Conservation (phyloP, 2,888 invertebrate genomes). For the Elmis aenea region DNA sequence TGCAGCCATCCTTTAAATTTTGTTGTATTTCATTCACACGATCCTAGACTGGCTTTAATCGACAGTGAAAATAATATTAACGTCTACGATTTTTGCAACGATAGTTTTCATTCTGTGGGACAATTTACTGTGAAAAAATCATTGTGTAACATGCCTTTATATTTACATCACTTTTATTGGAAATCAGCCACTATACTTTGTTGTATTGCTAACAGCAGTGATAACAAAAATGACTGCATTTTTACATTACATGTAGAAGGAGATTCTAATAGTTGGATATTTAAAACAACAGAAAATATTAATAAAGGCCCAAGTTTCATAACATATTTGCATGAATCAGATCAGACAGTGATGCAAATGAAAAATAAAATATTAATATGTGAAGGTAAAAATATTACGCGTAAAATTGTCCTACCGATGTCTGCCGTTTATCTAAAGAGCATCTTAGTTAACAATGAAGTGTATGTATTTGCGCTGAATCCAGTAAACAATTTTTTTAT, state of each 20-base stretch:
- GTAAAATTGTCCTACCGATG: background rate
- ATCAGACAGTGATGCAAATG: no score
- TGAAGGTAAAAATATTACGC: no score
- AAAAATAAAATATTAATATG: no score
- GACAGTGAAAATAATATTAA: constrained; percentile 23
- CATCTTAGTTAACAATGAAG: constrained; percentile 3
- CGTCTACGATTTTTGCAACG: no score
- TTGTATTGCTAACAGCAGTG: constrained; percentile 3
- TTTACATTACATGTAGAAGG: no score
- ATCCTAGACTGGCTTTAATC: constrained; percentile 18
- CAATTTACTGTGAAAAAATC: no score
- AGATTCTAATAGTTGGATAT: background rate
- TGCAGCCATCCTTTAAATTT: constrained; percentile 55
- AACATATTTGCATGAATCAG: no score
- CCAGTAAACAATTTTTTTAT: constrained; percentile 25
- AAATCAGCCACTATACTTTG: constrained; percentile 6
- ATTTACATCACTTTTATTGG: constrained; percentile 23
- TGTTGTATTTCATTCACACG: constrained; percentile 53
- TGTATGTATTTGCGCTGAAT: constrained; percentile 13
- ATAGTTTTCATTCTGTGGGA: no score
- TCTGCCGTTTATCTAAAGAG: constrained; percentile 4
- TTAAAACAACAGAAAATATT: constrained; percentile 1
- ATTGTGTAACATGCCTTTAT: constrained; percentile 12
- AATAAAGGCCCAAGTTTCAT: no score
- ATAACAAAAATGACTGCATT: background rate